Evolutionary conservation across 1,140 invertebrate species (phyloP).

Genomic region (Drosophila sechellia): DNA sequence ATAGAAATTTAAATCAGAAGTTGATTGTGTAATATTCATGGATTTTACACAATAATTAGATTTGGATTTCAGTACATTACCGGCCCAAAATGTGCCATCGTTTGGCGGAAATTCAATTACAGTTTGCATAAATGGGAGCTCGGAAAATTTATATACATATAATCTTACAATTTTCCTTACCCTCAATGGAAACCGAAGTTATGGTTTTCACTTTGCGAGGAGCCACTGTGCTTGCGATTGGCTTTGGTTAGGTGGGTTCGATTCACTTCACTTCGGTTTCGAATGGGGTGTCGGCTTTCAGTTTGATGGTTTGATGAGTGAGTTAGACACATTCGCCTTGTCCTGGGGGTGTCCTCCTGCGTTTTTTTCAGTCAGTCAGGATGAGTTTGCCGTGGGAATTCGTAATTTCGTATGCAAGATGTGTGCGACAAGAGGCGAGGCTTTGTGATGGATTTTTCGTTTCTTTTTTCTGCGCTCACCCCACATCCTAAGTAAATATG

Average conservation of each 20-base stretch:
- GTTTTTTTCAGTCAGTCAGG: conserved; percentile 36
- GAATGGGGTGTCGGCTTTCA: conserved; percentile 34
- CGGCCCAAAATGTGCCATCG: not conserved
- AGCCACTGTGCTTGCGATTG: conserved; percentile 30
- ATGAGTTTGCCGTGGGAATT: conserved; percentile 79
- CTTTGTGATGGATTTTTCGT: conserved; percentile 36
- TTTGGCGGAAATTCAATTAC: not conserved
- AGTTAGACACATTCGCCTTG: conserved; percentile 65
- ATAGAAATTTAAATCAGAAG: no score
- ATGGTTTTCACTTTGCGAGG: not conserved
- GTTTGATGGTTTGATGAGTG: conserved; percentile 56
- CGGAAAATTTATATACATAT: no score
- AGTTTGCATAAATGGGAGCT: not conserved
- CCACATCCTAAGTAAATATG: conserved; percentile 72
- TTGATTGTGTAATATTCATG: no score
- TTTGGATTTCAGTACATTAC: not conserved
- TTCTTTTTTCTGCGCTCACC: conserved; percentile 41
- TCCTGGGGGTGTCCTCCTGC: conserved; percentile 5
- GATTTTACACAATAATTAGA: no score
- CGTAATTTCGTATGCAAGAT: conserved; percentile 78
- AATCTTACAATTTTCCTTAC: not conserved
- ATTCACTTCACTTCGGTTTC: conserved; percentile 22
- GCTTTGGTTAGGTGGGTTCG: conserved; percentile 15
- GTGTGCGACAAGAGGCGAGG: conserved; percentile 37
- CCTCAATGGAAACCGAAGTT: not conserved